Conservation (phyloP, 2,888 invertebrate species). For the Ptycholaimellus sp. region DNA sequence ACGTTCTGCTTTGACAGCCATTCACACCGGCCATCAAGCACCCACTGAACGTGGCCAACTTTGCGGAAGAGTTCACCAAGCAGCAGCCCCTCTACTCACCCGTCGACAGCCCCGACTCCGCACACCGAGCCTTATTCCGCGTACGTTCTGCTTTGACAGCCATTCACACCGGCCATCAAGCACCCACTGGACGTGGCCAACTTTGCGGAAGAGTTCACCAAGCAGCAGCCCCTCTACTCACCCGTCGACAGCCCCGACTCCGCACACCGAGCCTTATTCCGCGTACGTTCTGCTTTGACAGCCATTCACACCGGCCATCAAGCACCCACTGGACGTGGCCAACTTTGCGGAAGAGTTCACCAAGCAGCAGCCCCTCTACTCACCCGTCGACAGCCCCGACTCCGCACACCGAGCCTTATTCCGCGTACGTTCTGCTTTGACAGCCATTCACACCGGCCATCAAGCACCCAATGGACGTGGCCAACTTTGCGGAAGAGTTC, state of each 20-base stretch:
- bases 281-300: slow-evolving; percentile 39
- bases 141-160: slow-evolving; percentile 42
- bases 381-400: slow-evolving; percentile 57
- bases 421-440: slow-evolving; percentile 31
- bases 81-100: slow-evolving; percentile 75
- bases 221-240: slow-evolving; percentile 66
- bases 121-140: slow-evolving; percentile 14
- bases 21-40: slow-evolving; percentile 60
- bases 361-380: slow-evolving; percentile 63
- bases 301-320: slow-evolving; percentile 65
- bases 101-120: slow-evolving; percentile 50
- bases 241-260: slow-evolving; percentile 57
- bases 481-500: slow-evolving; percentile 89
- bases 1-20: slow-evolving; percentile 45
- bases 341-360: slow-evolving; percentile 95
- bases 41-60: slow-evolving; percentile 72
- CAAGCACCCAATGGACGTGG: slow-evolving; percentile 53
- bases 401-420: slow-evolving; percentile 30
- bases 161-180: slow-evolving; percentile 61
- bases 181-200: slow-evolving; percentile 68
- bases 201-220: slow-evolving; percentile 86
- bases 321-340: slow-evolving; percentile 58
- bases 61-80: slow-evolving; percentile 81
- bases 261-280: slow-evolving; percentile 23
- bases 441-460: slow-evolving; percentile 79